phyloP scores from a whole-genome alignment of 2,113 vertebrate species.

The Anarhynchus alexandrinus region DNA sequence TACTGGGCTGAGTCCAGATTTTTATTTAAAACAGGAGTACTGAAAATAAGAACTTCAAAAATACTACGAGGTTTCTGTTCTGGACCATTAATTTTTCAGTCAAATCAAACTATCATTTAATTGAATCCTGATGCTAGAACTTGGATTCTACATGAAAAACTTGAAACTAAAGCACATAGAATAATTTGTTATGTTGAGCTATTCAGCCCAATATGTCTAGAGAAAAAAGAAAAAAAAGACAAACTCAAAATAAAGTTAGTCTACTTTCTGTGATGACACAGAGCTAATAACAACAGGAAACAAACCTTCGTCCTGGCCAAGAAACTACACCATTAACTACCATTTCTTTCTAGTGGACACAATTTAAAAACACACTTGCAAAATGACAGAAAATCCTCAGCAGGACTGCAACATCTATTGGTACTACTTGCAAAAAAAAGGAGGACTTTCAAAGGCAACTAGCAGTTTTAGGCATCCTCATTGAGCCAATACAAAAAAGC shows the following conservation, averaged over 20 bases:
- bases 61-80: conserved; percentile 75
- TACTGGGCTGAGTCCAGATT: conserved; percentile 73
- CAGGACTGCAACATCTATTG: neutral
- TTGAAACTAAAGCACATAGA: conserved; percentile 76
- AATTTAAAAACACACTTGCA: neutral
- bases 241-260: conserved; percentile 61
- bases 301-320: conserved; percentile 45
- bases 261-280: conserved; percentile 68
- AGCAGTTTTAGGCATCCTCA: neutral
- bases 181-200: conserved; percentile 80
- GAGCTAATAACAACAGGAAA: conserved; percentile 71
- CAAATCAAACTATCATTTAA: conserved; percentile 84
- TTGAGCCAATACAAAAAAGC: neutral
- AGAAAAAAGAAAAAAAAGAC: conserved; percentile 39
- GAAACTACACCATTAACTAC: conserved; percentile 43
- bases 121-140: conserved; percentile 82
- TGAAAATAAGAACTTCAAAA: conserved; percentile 62
- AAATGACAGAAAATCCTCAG: neutral
- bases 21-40: conserved; percentile 82
- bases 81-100: conserved; percentile 82
- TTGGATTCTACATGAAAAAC: conserved; percentile 77
- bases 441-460: neutral
- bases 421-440: neutral
- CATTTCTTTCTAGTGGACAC: neutral
- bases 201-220: conserved; percentile 73